phyloP scores from a whole-genome alignment of 1,140 invertebrate genomes.

The Ericerus pela region DNA sequence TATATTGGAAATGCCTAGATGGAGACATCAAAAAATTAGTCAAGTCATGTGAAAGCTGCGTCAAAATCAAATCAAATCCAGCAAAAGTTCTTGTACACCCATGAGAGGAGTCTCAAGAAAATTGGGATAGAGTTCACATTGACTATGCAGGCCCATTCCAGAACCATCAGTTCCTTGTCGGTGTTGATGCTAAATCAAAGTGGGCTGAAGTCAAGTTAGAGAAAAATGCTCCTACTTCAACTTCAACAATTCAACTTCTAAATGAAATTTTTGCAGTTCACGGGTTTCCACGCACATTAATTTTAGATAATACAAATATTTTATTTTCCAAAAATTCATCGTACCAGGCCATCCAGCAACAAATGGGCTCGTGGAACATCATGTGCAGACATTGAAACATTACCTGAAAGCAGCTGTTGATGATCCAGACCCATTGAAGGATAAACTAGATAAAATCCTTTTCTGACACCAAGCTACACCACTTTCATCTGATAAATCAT shows the following conservation, averaged over 20 bases:
- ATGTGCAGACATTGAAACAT: slow-evolving; percentile 29
- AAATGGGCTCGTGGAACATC: slow-evolving; percentile 26
- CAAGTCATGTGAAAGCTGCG: slow-evolving; percentile 22
- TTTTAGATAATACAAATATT: slow-evolving; percentile 18
- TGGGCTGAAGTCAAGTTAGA: slow-evolving; percentile 24
- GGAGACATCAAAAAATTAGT: slow-evolving; percentile 25
- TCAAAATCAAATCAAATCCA: slow-evolving; percentile 19
- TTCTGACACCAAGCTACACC: slow-evolving; percentile 15
- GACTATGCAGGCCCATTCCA: slow-evolving; percentile 28
- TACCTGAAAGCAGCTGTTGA: neutral
- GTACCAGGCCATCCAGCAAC: slow-evolving; percentile 23
- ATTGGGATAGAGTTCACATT: slow-evolving; percentile 26
- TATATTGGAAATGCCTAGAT: slow-evolving; percentile 24
- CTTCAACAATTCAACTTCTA: slow-evolving; percentile 7
- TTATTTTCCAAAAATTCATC: slow-evolving; percentile 25
- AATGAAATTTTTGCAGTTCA: slow-evolving; percentile 18
- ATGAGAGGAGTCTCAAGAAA: slow-evolving; percentile 24
- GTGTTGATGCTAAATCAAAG: slow-evolving; percentile 31
- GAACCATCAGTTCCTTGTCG: slow-evolving; percentile 29
- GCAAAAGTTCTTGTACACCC: slow-evolving; percentile 20
- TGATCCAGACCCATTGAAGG: neutral
- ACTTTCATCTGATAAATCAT: slow-evolving; percentile 5
- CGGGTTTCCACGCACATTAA: slow-evolving; percentile 20
- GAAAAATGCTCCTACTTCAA: slow-evolving; percentile 9
- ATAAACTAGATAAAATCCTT: slow-evolving; percentile 13